phyloP scores from a whole-genome alignment of 37 sponge, comb jelly and placozoan genomes.

The Beroe ovata region DNA sequence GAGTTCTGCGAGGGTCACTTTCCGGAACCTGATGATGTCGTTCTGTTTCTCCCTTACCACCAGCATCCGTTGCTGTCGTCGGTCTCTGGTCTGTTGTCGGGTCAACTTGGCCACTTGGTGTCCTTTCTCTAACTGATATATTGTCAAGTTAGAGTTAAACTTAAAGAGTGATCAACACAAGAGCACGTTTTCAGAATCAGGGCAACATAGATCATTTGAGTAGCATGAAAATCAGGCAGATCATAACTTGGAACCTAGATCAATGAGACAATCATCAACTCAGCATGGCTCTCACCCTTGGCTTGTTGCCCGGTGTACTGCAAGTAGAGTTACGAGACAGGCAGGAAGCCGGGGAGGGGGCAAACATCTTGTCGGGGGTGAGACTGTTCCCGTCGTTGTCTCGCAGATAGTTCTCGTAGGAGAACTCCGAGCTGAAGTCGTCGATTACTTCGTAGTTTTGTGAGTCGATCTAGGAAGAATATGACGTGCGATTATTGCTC shows the following conservation, averaged over 20 bases:
- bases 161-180: too few species aligned
- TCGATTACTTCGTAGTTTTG: slow-evolving; percentile 35
- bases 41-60: slow-evolving; percentile 54
- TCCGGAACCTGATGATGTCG: slow-evolving; percentile 21
- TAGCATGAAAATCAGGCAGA: too few species aligned
- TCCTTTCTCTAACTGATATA: background rate
- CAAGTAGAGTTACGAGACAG: background rate
- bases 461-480: slow-evolving; percentile 20
- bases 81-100: background rate
- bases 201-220: too few species aligned
- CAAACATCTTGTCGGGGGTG: slow-evolving; percentile 33
- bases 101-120: background rate
- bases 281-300: too few species aligned
- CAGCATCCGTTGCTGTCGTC: slow-evolving; percentile 6
- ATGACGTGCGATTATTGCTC: too few species aligned
- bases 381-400: background rate
- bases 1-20: slow-evolving; percentile 58
- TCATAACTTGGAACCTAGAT: too few species aligned
- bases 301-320: background rate
- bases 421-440: slow-evolving; percentile 26
- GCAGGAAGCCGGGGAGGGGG: background rate
- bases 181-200: too few species aligned
- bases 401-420: background rate
- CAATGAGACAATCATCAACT: too few species aligned
- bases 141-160: too few species aligned